Evolutionary conservation across 1,140 invertebrate genomes (phyloP).

Genomic region (Temnothorax nylanderi): DNA sequence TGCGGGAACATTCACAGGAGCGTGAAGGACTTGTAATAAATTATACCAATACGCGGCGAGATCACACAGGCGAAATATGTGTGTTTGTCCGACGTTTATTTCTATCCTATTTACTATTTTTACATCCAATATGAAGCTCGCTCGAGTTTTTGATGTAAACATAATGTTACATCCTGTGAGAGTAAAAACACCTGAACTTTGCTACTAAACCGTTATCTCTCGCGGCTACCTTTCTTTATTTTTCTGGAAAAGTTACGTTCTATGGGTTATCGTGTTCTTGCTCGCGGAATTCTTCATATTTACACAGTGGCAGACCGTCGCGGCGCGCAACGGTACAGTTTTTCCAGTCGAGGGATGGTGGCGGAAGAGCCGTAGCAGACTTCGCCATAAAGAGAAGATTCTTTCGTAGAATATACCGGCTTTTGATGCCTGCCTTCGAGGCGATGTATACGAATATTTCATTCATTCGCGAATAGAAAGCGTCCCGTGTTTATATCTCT

Average conservation of each 20-base stretch:
- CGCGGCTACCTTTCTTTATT: conserved; percentile 31
- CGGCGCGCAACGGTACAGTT: conserved; percentile 48
- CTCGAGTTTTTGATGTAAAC: conserved; percentile 53
- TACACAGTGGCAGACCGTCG: conserved; percentile 51
- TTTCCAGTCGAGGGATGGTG: conserved; percentile 35
- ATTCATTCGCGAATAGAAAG: conserved; percentile 49
- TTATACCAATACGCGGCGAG: conserved; percentile 25
- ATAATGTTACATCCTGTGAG: conserved; percentile 35
- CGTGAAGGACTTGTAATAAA: conserved; percentile 38
- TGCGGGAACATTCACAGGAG: conserved; percentile 44
- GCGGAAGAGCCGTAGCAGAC: conserved; percentile 32
- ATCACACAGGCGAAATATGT: background rate
- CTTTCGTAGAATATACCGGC: conserved; percentile 35
- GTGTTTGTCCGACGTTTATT: conserved; percentile 31
- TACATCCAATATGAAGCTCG: conserved; percentile 13
- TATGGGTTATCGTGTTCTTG: conserved; percentile 52
- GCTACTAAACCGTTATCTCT: conserved; percentile 44
- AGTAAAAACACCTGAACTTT: conserved; percentile 35
- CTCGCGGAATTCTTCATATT: conserved; percentile 56
- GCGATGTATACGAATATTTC: conserved; percentile 57
- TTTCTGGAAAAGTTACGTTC: conserved; percentile 47
- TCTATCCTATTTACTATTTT: conserved; percentile 19
- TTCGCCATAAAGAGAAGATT: conserved; percentile 42
- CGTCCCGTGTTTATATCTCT: conserved; percentile 37
- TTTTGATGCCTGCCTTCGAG: conserved; percentile 45